These are phyloP conservation scores for Tolmerus cingulatus DNA, from an alignment of 2,888 invertebrate species.

Conservation along the genomic window DNA sequence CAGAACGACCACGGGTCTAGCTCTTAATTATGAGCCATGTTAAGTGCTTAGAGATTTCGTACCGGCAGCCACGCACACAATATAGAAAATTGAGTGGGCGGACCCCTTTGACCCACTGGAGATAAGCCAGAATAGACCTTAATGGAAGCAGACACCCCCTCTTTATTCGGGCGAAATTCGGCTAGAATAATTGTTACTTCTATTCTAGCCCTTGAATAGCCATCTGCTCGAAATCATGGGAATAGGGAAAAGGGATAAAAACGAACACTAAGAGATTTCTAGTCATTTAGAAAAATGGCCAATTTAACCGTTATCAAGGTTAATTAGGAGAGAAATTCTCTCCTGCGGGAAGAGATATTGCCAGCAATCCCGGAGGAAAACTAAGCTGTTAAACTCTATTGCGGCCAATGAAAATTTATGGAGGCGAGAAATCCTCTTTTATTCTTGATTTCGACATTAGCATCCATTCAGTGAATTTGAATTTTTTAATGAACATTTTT, in stretches of 20 bases:
- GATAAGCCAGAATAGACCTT: conserved; percentile 4
- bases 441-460: neutral
- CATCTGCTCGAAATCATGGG: neutral
- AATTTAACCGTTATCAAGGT: neutral
- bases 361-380: neutral
- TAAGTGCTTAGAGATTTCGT: conserved; percentile 44
- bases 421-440: neutral
- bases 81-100: conserved; percentile 2
- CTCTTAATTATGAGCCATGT: conserved; percentile 47
- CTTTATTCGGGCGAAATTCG: neutral
- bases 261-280: neutral
- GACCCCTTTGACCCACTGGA: neutral
- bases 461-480: neutral
- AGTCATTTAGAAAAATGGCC: neutral
- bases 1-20: conserved; percentile 42
- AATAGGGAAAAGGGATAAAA: neutral
- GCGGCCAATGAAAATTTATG: neutral
- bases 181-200: conserved; percentile 17
- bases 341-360: neutral
- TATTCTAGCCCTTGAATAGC: neutral
- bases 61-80: neutral
- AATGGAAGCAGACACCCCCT: neutral
- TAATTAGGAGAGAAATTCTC: neutral
- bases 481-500: neutral
- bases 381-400: neutral